Conservation (phyloP, 2,113 vertebrate genomes). For the Nothoprocta perdicaria region DNA sequence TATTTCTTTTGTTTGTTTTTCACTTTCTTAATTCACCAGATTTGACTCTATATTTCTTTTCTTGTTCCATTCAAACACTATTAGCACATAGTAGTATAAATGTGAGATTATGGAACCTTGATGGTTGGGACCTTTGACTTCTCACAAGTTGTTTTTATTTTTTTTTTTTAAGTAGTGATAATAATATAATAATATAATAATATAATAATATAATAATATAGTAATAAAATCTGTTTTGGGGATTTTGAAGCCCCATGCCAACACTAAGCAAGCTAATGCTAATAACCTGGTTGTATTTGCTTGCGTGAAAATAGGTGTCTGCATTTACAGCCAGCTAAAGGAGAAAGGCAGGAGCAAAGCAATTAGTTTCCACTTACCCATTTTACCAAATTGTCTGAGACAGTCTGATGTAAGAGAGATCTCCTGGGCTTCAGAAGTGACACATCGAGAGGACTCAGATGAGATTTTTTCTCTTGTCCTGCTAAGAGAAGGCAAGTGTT, state of each 20-base stretch:
- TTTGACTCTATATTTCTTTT: neutral
- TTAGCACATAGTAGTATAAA: neutral
- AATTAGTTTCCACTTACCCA: neutral
- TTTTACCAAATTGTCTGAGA: neutral
- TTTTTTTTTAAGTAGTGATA: neutral
- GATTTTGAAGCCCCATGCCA: neutral
- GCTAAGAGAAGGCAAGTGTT: neutral
- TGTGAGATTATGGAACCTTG: neutral
- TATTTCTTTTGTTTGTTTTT: too few species aligned
- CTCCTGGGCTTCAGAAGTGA: neutral
- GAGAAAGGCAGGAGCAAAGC: neutral
- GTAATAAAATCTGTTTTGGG: neutral
- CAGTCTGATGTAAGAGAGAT: neutral
- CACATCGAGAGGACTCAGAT: neutral
- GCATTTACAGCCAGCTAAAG: neutral
- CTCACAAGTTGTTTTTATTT: neutral
- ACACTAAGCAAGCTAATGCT: neutral
- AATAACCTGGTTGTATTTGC: neutral
- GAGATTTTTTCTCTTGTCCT: slow-evolving; percentile 7
- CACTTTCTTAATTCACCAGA: rapidly evolving
- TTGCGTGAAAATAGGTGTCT: neutral
- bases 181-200: too few species aligned
- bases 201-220: too few species aligned
- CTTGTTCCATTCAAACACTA: neutral
- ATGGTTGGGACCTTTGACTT: neutral